Conservation (phyloP, 2,888 invertebrate species). For the Ophion ventricosus region DNA sequence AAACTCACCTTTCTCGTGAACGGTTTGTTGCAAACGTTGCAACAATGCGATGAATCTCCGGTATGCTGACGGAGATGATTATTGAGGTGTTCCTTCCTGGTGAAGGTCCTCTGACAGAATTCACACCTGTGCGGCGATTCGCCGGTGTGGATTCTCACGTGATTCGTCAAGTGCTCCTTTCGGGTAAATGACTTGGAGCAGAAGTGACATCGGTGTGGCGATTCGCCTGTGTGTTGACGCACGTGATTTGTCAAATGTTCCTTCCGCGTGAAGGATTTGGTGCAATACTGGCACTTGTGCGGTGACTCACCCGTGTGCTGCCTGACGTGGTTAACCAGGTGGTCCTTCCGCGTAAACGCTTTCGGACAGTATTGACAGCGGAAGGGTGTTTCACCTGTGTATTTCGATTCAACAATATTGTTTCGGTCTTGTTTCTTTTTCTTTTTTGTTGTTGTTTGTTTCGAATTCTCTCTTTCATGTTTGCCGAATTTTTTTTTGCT, state of each 20-base stretch:
- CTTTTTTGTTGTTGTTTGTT: constrained; percentile 48
- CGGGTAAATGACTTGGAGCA: constrained; percentile 94
- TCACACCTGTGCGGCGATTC: constrained; percentile 89
- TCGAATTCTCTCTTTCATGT: constrained; percentile 55
- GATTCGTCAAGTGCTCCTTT: constrained; percentile 94
- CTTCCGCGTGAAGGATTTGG: constrained; percentile 91
- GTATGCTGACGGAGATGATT: constrained; percentile 90
- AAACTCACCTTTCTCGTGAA: constrained; percentile 87
- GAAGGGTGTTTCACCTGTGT: constrained; percentile 88
- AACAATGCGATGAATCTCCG: constrained; percentile 89
- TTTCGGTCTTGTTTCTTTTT: constrained; percentile 54
- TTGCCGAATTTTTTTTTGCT: constrained; percentile 35
- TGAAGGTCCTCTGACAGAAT: constrained; percentile 89
- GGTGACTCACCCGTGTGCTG: constrained; percentile 92
- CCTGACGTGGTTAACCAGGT: constrained; percentile 89
- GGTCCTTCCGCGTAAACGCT: constrained; percentile 93
- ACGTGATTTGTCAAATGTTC: constrained; percentile 94
- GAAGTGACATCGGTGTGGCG: constrained; percentile 93
- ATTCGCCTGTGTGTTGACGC: constrained; percentile 94
- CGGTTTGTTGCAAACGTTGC: constrained; percentile 90
- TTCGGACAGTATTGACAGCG: constrained; percentile 94
- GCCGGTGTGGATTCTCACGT: constrained; percentile 87
- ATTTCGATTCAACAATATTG: constrained; percentile 65
- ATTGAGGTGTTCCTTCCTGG: constrained; percentile 89
- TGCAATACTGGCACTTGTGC: constrained; percentile 90